Percentiles rank a stretch among this genome's conserved stretches.
These are phyloP conservation scores for Macrosteles quadrilineatus DNA, from an alignment of 1,140 invertebrate genomes.

Conservation along the genomic window DNA sequence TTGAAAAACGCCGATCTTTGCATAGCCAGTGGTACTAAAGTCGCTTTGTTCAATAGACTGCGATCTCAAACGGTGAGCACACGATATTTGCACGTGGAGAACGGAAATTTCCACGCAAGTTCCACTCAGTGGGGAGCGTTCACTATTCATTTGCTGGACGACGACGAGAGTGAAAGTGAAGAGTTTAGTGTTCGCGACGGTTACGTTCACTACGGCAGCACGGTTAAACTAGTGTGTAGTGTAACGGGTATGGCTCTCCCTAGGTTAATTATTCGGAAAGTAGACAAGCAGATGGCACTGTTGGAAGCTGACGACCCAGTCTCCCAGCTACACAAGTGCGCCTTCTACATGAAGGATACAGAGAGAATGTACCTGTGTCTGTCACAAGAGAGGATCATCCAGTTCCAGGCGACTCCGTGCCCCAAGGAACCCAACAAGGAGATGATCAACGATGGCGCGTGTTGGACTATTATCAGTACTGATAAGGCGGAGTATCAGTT, in stretches of 20 bases:
- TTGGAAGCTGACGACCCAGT: conserved; percentile 98
- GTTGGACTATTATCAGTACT: conserved; percentile 97
- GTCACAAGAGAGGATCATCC: conserved; percentile 98
- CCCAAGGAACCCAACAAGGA: conserved; percentile 98
- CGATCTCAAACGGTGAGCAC: conserved; percentile 99
- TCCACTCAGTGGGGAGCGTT: conserved; percentile 99
- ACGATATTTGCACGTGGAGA: conserved; percentile 98
- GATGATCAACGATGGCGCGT: conserved; percentile 99
- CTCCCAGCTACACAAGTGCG: conserved; percentile 98
- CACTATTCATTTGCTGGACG: conserved; percentile 96
- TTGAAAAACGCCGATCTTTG: conserved; percentile 99
- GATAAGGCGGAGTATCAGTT: conserved; percentile 99
- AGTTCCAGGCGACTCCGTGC: conserved; percentile 97
- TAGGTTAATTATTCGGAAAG: conserved; percentile 94
- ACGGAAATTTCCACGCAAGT: conserved; percentile 98
- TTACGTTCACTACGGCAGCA: conserved; percentile 98
- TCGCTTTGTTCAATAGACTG: conserved; percentile 97
- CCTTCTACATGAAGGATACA: conserved; percentile 99
- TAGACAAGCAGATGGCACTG: conserved; percentile 98
- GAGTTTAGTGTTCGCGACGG: conserved; percentile 97
- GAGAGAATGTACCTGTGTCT: conserved; percentile 98
- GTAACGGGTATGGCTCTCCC: conserved; percentile 98
- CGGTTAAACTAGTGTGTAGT: conserved; percentile 98
- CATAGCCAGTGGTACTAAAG: conserved; percentile 98
- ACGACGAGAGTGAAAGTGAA: conserved; percentile 97